Conservation (phyloP, 2,797 vertebrate species). For the Parauchenoglanis ngamensis region DNA sequence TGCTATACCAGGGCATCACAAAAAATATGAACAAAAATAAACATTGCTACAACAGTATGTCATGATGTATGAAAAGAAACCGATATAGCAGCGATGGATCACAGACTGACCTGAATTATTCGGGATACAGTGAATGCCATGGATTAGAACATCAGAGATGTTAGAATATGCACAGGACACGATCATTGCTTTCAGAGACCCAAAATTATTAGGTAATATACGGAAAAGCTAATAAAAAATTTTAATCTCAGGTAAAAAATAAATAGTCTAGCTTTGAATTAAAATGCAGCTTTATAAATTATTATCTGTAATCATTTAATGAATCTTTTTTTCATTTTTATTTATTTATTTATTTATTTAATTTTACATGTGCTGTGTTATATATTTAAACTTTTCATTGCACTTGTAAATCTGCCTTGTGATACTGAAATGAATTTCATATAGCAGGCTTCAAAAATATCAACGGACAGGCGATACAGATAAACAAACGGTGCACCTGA, state of each 20-base stretch:
- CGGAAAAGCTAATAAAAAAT: background rate
- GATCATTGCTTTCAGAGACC: background rate
- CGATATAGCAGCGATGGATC: background rate
- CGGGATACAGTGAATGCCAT: background rate
- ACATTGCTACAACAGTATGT: background rate
- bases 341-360: background rate
- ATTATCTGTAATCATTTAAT: background rate
- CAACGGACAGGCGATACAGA: background rate
- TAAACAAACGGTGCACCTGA: background rate
- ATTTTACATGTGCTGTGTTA: background rate
- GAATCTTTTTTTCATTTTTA: background rate
- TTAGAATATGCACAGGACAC: background rate
- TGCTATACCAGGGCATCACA: background rate
- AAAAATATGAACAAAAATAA: background rate
- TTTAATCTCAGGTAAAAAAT: background rate
- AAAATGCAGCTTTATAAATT: background rate
- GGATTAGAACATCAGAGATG: background rate
- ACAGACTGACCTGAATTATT: background rate
- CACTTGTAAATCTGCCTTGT: background rate
- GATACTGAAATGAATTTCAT: background rate
- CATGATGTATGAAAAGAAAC: background rate
- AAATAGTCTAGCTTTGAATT: background rate
- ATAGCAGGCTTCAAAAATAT: background rate
- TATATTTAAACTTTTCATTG: background rate
- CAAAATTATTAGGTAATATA: background rate